Conservation (phyloP, 2,888 invertebrate genomes). For the Polyommatus iphigenia region DNA sequence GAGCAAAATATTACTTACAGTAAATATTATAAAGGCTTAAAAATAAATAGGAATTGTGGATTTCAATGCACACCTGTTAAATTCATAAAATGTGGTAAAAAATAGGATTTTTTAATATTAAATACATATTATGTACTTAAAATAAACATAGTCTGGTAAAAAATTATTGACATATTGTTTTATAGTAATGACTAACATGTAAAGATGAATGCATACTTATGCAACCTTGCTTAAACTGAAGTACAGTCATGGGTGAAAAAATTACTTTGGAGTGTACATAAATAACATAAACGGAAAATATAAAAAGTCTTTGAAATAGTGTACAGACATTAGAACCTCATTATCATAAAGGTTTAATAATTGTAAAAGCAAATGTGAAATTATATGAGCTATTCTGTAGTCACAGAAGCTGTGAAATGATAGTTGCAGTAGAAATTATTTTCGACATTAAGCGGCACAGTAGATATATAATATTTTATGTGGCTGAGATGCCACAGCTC, state of each 20-base stretch:
- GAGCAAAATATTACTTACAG: conserved; percentile 11
- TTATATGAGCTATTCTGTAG: neutral
- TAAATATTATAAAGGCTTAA: neutral
- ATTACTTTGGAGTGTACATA: no score
- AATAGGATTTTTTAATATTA: neutral
- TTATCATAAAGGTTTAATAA: conserved; percentile 14
- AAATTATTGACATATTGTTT: neutral
- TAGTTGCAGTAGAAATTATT: no score
- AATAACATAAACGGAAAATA: no score
- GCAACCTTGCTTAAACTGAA: no score
- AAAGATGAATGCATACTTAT: no score
- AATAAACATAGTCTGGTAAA: no score
- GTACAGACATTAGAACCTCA: conserved; percentile 1
- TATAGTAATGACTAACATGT: neutral
- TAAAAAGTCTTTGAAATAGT: neutral
- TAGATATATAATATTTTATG: no score
- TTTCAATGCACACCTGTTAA: neutral
- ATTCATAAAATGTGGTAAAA: neutral
- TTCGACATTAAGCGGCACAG: no score
- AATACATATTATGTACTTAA: no score
- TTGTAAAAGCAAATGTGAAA: neutral
- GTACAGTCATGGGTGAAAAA: no score
- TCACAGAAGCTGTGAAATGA: neutral
- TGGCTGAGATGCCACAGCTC: no score
- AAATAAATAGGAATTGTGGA: conserved; percentile 9